phyloP scores from a whole-genome alignment of 2,797 vertebrate species.

The Epinephelus malabaricus region DNA sequence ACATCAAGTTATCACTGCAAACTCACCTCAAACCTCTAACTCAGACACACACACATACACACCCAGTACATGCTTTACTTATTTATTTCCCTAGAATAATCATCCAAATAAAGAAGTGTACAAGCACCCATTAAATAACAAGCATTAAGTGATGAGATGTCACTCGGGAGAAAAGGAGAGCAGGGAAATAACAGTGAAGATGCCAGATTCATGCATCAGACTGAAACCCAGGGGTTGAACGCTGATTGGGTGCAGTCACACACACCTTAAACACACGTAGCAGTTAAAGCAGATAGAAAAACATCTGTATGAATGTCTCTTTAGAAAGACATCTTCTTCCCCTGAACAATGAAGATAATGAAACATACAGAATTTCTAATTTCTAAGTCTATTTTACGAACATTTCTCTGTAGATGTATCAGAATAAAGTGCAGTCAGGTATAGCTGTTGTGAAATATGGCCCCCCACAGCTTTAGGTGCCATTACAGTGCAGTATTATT shows the following conservation, averaged over 20 bases:
- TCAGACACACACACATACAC: slow-evolving; percentile 46
- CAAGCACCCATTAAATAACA: slow-evolving; percentile 50
- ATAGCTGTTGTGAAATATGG: slow-evolving; percentile 62
- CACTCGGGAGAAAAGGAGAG: slow-evolving; percentile 56
- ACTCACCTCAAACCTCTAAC: slow-evolving; percentile 66
- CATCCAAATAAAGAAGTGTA: slow-evolving; percentile 48
- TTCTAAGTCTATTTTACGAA: slow-evolving; percentile 17
- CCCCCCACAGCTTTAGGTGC: slow-evolving; percentile 69
- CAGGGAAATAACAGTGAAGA: slow-evolving; percentile 38
- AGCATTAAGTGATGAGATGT: slow-evolving; percentile 53
- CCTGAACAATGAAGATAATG: background rate
- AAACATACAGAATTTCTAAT: slow-evolving; percentile 10
- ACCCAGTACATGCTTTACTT: slow-evolving; percentile 64
- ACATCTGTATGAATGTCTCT: slow-evolving; percentile 20
- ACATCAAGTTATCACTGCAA: slow-evolving; percentile 62
- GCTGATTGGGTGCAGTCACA: slow-evolving; percentile 25
- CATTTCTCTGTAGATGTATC: slow-evolving; percentile 34
- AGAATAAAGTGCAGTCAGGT: slow-evolving; percentile 59
- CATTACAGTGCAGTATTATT: slow-evolving; percentile 75
- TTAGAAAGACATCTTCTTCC: background rate
- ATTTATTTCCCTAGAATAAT: slow-evolving; percentile 35
- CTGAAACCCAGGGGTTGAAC: slow-evolving; percentile 52
- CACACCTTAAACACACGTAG: slow-evolving; percentile 29
- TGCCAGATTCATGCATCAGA: slow-evolving; percentile 74
- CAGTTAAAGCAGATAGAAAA: slow-evolving; percentile 7